Evolutionary conservation across 2,113 vertebrate species (phyloP).

Genomic region (Rutilus rutilus): DNA sequence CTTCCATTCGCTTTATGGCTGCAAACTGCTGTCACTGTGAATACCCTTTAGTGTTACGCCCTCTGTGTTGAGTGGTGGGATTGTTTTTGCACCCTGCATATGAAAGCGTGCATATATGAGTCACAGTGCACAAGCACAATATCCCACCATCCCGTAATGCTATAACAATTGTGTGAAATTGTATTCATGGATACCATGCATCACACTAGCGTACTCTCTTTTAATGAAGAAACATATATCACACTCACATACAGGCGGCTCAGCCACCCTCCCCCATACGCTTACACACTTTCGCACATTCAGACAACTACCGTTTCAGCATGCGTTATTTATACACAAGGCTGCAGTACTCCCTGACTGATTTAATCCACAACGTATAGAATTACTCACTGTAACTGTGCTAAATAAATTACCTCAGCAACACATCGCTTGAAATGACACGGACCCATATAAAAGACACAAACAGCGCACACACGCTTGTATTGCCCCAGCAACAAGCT

Average conservation of each 20-base stretch:
- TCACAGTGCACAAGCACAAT: conserved; percentile 15
- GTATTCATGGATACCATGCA: not conserved
- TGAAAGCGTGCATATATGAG: not conserved
- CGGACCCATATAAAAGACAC: not conserved
- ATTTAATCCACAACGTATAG: not conserved
- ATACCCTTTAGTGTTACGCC: not conserved
- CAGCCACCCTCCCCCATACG: not conserved
- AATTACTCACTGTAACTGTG: not conserved
- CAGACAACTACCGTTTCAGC: conserved; percentile 32
- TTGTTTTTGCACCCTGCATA: not conserved
- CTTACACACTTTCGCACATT: conserved; percentile 34
- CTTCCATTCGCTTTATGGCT: not conserved
- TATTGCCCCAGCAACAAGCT: conserved; percentile 55
- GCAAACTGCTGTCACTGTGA: not conserved
- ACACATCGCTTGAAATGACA: conserved; percentile 4
- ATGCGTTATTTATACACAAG: conserved; percentile 6
- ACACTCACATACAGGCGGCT: not conserved
- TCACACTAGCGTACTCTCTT: conserved; percentile 24
- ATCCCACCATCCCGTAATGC: not conserved
- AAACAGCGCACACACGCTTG: not conserved
- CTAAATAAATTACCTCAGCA: conserved; percentile 4
- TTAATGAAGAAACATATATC: conserved; percentile 46
- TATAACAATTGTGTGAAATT: conserved; percentile 14
- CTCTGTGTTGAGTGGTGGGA: not conserved
- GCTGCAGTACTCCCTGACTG: not conserved